A percentile compares a stretch with the other conserved stretches of the same genome.
These are phyloP conservation scores for Stomorhina lunata DNA, from an alignment of 2,888 invertebrate species.

Conservation along the genomic window DNA sequence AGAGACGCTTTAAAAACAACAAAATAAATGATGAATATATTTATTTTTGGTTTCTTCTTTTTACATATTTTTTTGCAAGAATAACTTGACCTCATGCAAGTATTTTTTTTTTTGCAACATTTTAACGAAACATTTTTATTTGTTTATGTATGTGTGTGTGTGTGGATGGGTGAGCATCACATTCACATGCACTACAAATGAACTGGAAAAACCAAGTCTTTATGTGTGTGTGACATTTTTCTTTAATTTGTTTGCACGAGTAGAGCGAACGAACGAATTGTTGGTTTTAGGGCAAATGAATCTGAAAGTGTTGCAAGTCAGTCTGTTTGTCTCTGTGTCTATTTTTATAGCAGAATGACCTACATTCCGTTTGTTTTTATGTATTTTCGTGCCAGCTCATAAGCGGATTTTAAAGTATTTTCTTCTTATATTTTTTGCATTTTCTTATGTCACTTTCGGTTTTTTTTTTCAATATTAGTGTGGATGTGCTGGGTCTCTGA, in stretches of 20 bases:
- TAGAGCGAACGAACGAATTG: too few relatives aligned
- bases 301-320: background rate
- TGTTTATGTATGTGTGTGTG: background rate
- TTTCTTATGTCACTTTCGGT: background rate
- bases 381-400: background rate
- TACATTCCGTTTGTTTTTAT: background rate
- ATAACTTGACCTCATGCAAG: constrained; percentile 40
- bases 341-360: background rate
- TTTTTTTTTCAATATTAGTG: background rate
- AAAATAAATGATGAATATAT: background rate
- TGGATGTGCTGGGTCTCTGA: background rate
- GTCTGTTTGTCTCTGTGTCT: background rate
- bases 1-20: constrained; percentile 4
- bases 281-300: constrained; percentile 28
- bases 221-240: background rate
- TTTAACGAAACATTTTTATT: background rate
- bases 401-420: constrained; percentile 20
- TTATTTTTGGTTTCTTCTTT: constrained; percentile 12
- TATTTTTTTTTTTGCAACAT: background rate
- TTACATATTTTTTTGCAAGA: constrained; percentile 9
- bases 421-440: background rate
- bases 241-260: background rate
- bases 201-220: constrained; percentile 25
- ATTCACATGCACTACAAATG: too few relatives aligned
- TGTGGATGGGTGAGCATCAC: too few relatives aligned